These are phyloP conservation scores for Chrosomus eos DNA, from an alignment of 2,797 vertebrate species.

Conservation along the genomic window DNA sequence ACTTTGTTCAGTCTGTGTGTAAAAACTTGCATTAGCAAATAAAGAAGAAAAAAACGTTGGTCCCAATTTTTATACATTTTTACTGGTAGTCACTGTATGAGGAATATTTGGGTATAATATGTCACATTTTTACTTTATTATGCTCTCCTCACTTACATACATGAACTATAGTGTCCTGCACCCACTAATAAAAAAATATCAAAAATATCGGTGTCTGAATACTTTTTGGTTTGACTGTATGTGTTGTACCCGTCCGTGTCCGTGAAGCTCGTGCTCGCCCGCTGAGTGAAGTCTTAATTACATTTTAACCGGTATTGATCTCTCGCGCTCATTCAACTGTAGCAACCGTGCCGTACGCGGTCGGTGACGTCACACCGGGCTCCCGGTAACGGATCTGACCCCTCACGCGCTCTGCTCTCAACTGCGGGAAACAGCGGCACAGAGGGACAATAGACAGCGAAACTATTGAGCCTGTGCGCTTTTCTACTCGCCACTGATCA, in stretches of 20 bases:
- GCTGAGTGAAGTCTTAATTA: background rate
- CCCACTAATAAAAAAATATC: too few species aligned
- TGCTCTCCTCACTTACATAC: too few species aligned
- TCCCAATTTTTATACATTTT: too few species aligned
- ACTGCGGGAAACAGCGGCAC: background rate
- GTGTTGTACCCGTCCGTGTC: background rate
- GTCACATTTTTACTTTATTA: too few species aligned
- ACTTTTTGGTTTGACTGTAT: too few species aligned
- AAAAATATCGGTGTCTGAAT: too few species aligned
- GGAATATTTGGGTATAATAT: too few species aligned
- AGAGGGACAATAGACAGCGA: background rate
- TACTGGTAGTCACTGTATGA: too few species aligned
- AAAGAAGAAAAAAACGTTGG: too few species aligned
- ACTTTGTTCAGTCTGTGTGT: too few species aligned
- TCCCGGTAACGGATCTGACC: conserved; percentile 12
- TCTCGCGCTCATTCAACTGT: background rate
- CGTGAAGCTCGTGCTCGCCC: background rate
- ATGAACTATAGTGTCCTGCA: too few species aligned
- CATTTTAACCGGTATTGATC: conserved; percentile 26
- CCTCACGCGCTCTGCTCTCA: background rate
- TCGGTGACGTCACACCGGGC: conserved; percentile 37
- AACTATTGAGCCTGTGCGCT: background rate
- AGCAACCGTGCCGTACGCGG: conserved; percentile 2
- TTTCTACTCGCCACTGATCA: background rate
- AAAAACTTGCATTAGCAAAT: too few species aligned